Evolutionary conservation across 2,888 invertebrate species (phyloP).

Genomic region (Xestia sexstrigata): DNA sequence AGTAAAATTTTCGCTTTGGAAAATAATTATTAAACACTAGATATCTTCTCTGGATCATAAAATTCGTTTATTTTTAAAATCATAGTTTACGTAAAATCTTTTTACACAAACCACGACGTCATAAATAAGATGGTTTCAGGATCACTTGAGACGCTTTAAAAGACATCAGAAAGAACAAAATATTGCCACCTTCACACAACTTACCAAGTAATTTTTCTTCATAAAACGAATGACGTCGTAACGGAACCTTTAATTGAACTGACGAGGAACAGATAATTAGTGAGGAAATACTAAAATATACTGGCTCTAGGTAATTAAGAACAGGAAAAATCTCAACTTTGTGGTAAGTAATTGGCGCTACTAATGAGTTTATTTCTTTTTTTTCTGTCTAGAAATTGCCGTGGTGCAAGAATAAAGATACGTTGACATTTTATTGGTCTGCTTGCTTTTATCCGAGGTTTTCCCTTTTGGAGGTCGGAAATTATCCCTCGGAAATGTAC

Average conservation of each 20-base stretch:
- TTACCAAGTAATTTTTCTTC: constrained; percentile 8
- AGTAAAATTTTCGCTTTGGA: too few relatives aligned
- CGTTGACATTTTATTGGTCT: neutral
- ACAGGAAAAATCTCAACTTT: constrained; percentile 43
- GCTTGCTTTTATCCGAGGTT: neutral
- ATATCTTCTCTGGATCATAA: neutral
- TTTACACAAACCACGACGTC: neutral
- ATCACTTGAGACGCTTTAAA: neutral
- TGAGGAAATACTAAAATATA: constrained; percentile 53
- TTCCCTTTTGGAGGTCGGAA: neutral
- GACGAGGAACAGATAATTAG: constrained; percentile 60
- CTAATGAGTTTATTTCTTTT: constrained; percentile 52
- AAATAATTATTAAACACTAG: neutral
- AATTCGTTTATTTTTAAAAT: neutral
- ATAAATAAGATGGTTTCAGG: neutral
- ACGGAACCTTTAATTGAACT: constrained; percentile 57
- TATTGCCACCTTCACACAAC: neutral
- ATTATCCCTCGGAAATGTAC: neutral
- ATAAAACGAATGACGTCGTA: constrained; percentile 43
- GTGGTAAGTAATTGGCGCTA: constrained; percentile 31
- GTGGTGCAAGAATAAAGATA: neutral
- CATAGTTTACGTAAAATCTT: neutral
- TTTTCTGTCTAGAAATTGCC: constrained; percentile 20
- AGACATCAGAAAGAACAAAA: constrained; percentile 1
- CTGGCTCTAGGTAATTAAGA: constrained; percentile 53